Percentiles rank a stretch among this genome's conserved stretches.
Evolutionary conservation across 2,888 invertebrate genomes (phyloP).

Genomic region (Lithophane ornitopus): DNA sequence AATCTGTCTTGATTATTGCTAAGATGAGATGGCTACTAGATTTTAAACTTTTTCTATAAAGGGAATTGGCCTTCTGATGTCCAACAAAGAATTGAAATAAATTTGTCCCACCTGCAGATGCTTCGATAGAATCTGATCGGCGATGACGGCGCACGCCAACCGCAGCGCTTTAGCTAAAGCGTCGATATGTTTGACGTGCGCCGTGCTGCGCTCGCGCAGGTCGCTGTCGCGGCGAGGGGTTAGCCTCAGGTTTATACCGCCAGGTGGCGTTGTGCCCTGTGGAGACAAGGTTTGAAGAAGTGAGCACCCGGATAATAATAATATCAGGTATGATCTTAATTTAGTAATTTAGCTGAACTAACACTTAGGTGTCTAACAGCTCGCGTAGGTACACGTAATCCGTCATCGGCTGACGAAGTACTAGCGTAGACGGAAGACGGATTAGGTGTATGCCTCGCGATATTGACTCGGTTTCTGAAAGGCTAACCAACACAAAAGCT

Average conservation of each 20-base stretch:
- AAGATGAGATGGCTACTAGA: background rate
- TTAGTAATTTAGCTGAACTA: background rate
- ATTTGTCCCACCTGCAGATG: slow-evolving; percentile 85
- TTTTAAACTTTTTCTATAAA: too few species aligned
- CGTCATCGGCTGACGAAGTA: background rate
- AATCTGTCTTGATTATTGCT: background rate
- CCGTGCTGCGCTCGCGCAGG: slow-evolving; percentile 87
- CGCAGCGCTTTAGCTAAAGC: slow-evolving; percentile 90
- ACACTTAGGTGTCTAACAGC: background rate
- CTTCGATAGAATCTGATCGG: slow-evolving; percentile 90
- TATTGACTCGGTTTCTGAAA: background rate
- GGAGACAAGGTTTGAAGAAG: background rate
- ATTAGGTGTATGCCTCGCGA: background rate
- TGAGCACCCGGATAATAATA: background rate
- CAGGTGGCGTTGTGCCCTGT: slow-evolving; percentile 90
- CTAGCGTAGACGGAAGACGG: background rate
- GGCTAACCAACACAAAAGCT: background rate
- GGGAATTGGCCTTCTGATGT: background rate
- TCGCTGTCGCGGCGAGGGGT: slow-evolving; percentile 88
- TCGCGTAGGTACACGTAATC: background rate
- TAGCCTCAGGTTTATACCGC: slow-evolving; percentile 91
- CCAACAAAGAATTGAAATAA: background rate
- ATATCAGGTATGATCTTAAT: background rate
- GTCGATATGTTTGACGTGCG: slow-evolving; percentile 90
- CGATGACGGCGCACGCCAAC: slow-evolving; percentile 87